phyloP scores from a whole-genome alignment of 2,888 invertebrate genomes.

The Caenorhabditis virilis region DNA sequence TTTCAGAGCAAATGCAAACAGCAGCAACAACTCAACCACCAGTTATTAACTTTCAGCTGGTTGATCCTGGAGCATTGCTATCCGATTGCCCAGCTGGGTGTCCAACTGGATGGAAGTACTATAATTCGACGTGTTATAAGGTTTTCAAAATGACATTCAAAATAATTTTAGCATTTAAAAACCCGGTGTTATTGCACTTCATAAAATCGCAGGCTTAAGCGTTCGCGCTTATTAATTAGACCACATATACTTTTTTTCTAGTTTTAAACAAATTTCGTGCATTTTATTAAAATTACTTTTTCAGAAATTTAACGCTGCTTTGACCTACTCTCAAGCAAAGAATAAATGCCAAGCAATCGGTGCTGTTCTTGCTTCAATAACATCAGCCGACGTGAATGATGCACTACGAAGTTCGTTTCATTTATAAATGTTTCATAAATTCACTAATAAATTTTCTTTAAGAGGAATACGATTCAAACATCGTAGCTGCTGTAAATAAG shows the following conservation, averaged over 20 bases:
- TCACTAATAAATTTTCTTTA: too few relatives aligned
- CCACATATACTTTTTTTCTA: too few relatives aligned
- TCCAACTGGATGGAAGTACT: slow-evolving; percentile 21
- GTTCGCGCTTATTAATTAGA: too few relatives aligned
- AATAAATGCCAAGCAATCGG: slow-evolving; percentile 5
- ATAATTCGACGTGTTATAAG: slow-evolving; percentile 17
- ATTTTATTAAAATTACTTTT: background rate
- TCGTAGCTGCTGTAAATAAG: slow-evolving; percentile 6
- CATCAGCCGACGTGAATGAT: slow-evolving; percentile 10
- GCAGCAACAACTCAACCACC: slow-evolving; percentile 3
- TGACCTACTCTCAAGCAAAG: slow-evolving; percentile 6
- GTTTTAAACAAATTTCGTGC: too few relatives aligned
- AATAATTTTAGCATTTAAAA: background rate
- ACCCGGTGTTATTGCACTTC: too few relatives aligned
- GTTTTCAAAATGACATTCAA: background rate
- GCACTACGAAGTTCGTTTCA: slow-evolving; percentile 18
- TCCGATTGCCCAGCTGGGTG: slow-evolving; percentile 14
- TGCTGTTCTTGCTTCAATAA: slow-evolving; percentile 14
- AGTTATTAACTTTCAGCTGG: background rate
- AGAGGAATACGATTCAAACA: slow-evolving; percentile 22
- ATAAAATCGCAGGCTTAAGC: too few relatives aligned
- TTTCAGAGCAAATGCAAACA: slow-evolving; percentile 15
- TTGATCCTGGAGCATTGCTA: slow-evolving; percentile 11
- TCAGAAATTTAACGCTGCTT: slow-evolving; percentile 5
- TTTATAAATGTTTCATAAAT: too few relatives aligned